phyloP scores from a whole-genome alignment of 2,113 vertebrate species.

The Dicentrarchus labrax region DNA sequence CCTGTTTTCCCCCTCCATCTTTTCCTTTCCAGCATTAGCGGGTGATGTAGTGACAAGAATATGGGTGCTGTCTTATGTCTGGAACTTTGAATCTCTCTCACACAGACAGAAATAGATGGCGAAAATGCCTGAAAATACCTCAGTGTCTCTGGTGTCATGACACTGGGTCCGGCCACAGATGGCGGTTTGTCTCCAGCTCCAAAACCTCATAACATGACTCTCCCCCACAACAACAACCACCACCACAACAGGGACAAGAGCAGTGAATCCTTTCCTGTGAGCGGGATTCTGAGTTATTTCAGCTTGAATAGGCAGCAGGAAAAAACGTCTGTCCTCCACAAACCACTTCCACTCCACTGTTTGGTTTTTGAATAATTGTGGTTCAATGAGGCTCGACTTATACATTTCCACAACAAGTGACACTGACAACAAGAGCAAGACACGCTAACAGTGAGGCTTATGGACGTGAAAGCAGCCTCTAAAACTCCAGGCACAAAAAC shows the following conservation, averaged over 20 bases:
- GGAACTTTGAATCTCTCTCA: slow-evolving; percentile 33
- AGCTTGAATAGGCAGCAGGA: background rate
- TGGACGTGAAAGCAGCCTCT: slow-evolving; percentile 15
- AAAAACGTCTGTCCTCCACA: background rate
- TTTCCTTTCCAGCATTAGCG: slow-evolving; percentile 18
- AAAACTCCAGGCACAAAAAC: slow-evolving; percentile 13
- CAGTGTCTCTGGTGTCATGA: slow-evolving; percentile 26
- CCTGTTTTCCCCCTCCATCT: background rate
- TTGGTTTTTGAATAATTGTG: slow-evolving; percentile 29
- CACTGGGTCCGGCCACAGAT: slow-evolving; percentile 41
- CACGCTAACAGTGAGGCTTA: slow-evolving; percentile 2
- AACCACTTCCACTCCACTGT: slow-evolving; percentile 17
- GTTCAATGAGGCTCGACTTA: slow-evolving; percentile 15
- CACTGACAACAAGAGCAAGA: slow-evolving; percentile 6
- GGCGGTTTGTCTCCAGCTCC: slow-evolving; percentile 35
- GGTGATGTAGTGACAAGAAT: slow-evolving; percentile 15
- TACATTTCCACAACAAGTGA: slow-evolving; percentile 19
- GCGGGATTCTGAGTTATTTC: background rate
- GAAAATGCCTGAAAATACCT: slow-evolving; percentile 47
- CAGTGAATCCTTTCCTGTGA: slow-evolving; percentile 18
- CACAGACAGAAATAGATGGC: slow-evolving; percentile 39
- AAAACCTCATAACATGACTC: slow-evolving; percentile 67
- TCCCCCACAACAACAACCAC: slow-evolving; percentile 60
- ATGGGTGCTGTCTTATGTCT: slow-evolving; percentile 38
- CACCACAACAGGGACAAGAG: slow-evolving; percentile 28